A percentile compares a stretch with the other conserved stretches of the same genome.
phyloP scores from a whole-genome alignment of 1,140 invertebrate species.

The Achroia grisella region DNA sequence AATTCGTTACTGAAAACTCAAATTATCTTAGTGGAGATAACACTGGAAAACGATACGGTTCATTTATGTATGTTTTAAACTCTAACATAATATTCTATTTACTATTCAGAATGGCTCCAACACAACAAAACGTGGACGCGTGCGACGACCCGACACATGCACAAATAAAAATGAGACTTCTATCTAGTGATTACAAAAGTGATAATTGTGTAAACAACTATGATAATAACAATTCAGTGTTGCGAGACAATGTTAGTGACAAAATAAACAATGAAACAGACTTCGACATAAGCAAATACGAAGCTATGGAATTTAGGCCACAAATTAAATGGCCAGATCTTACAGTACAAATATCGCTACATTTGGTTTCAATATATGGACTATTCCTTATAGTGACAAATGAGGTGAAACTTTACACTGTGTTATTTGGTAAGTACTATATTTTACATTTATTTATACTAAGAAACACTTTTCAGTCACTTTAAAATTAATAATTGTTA shows the following conservation, averaged over 20 bases:
- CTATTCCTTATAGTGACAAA: slow-evolving; percentile 77
- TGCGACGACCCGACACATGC: slow-evolving; percentile 16
- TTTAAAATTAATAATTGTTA: no score
- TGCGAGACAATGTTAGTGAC: slow-evolving; percentile 24
- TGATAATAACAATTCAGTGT: slow-evolving; percentile 39
- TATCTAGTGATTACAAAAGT: slow-evolving; percentile 14
- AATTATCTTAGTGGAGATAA: no score
- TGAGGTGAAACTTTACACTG: slow-evolving; percentile 78
- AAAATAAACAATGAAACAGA: slow-evolving; percentile 33
- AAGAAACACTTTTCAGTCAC: not conserved
- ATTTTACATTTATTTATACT: slow-evolving; percentile 5
- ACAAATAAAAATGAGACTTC: slow-evolving; percentile 29
- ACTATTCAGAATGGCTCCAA: slow-evolving; percentile 45
- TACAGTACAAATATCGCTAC: slow-evolving; percentile 78
- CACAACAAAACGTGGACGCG: slow-evolving; percentile 36
- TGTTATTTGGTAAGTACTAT: slow-evolving; percentile 80
- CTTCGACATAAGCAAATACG: slow-evolving; percentile 51
- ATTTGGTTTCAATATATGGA: slow-evolving; percentile 81
- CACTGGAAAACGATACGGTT: not conserved
- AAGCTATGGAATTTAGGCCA: slow-evolving; percentile 74
- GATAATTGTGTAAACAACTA: slow-evolving; percentile 19
- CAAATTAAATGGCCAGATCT: slow-evolving; percentile 82
- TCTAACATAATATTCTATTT: slow-evolving; percentile 11
- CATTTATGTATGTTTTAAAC: not conserved
- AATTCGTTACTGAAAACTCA: no score